A percentile compares a stretch with the other conserved stretches of the same genome.
These are phyloP conservation scores for Lineus longissimus DNA, from an alignment of 1,140 invertebrate genomes.

Conservation along the genomic window DNA sequence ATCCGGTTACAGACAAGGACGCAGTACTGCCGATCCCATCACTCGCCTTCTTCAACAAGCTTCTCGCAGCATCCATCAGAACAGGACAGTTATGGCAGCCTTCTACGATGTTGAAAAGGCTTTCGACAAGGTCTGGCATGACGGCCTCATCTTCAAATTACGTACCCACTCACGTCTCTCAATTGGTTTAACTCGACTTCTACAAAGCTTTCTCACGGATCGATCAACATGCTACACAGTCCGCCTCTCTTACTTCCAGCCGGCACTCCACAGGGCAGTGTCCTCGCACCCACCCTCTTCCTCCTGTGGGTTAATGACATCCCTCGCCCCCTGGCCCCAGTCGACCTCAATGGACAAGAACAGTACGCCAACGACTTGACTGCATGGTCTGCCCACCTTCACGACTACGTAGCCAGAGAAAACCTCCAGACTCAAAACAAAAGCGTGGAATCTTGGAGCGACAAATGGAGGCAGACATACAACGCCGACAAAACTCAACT, in stretches of 20 bases:
- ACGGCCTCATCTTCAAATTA: neutral
- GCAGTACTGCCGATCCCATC: neutral
- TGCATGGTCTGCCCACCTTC: too few relatives aligned
- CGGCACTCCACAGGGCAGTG: neutral
- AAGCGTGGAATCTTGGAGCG: too few relatives aligned
- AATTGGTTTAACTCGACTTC: neutral
- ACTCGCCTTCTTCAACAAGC: neutral
- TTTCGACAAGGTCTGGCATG: neutral
- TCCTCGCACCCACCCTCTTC: neutral
- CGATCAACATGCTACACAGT: neutral
- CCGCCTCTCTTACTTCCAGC: neutral
- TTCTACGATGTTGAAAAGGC: neutral
- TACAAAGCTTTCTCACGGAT: neutral
- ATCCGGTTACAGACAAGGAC: neutral
- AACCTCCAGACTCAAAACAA: too few relatives aligned
- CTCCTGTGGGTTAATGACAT: neutral
- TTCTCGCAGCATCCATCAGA: neutral
- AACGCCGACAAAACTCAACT: too few relatives aligned
- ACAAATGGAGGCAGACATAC: too few relatives aligned
- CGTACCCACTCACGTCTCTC: neutral
- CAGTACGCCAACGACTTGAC: too few relatives aligned
- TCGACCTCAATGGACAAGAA: neutral
- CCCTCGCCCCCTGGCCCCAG: neutral
- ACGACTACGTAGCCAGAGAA: too few relatives aligned
- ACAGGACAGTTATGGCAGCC: neutral